Evolutionary conservation across 2,797 vertebrate species (phyloP), one percentile per base, ranked within the genome.

Genomic region (Gambelia wislizenii): DNA sequence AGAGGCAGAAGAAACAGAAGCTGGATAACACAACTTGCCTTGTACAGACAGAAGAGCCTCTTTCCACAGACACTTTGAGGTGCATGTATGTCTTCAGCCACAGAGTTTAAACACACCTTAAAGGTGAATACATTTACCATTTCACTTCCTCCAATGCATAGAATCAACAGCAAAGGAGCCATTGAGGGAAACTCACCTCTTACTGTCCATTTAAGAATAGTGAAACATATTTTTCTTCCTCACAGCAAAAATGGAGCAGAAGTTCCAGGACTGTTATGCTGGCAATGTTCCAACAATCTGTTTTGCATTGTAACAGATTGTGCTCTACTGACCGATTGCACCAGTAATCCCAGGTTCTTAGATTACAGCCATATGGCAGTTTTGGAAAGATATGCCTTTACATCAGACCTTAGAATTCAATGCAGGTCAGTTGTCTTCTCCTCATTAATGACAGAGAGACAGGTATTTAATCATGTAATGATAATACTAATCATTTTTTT

Each of bases 391-490:
- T 25, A 1, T n/a, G n/a, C 36, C 0, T 0, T 36, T 82, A 33
- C 84, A 91, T 59, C 1, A 87, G 7, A 33, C 85, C 44, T 9
- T 22, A 83, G 67, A 79, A 83, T 70, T 78, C 61, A 91, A 13
- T 81, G 1, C 3, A 36, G 44, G 67, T 44, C 36, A 14, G 6
- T 44, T 54, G 1, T 61, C 0, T 47, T 93, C 20, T 7, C 80
- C 59, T 91, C 81, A 83, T 36, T 52, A 49, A 0, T 59, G 44
- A 33, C 87, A 39, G 44, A 61, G 42, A 33, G 9, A 85, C 44
- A 27, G 33, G 82, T 49, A 78, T 30, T 78, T 77, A 0, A 12
- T 87, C 89, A 75, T 47, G 79, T 25, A 67, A 67, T 67, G 20
- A n/a, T 49, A 42, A 14, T 12, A 81, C 22, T 42, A 56, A 54